These are phyloP conservation scores for Latheticus oryzae DNA, from an alignment of 2,888 invertebrate species.

Conservation along the genomic window DNA sequence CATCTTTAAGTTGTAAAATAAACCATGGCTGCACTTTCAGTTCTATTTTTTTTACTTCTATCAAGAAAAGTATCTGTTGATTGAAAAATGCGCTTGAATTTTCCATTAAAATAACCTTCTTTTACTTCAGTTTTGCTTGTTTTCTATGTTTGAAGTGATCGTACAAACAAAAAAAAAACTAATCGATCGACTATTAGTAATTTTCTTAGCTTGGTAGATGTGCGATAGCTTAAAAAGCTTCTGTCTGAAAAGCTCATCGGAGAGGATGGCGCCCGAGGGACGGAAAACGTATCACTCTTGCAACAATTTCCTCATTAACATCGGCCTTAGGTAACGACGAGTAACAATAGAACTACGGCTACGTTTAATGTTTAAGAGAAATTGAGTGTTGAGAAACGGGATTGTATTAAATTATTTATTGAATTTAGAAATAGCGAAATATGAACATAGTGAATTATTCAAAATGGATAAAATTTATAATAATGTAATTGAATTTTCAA, in stretches of 20 bases:
- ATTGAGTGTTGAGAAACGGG: constrained; percentile 14
- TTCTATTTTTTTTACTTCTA: too few relatives aligned
- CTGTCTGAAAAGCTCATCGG: constrained; percentile 20
- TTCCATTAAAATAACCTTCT: too few relatives aligned
- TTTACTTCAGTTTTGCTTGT: too few relatives aligned
- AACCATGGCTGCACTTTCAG: too few relatives aligned
- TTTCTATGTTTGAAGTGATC: too few relatives aligned
- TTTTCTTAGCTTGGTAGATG: constrained; percentile 25
- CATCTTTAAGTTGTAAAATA: too few relatives aligned
- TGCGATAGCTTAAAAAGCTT: constrained; percentile 25
- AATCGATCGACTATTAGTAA: constrained; percentile 6
- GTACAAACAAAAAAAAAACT: constrained; percentile 6
- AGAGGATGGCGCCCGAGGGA: constrained; percentile 30
- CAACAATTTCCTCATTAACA: constrained; percentile 38
- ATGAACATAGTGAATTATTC: too few relatives aligned
- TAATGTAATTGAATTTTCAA: too few relatives aligned
- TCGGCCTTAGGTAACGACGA: constrained; percentile 30
- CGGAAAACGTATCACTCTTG: constrained; percentile 32
- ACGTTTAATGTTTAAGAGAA: constrained; percentile 15
- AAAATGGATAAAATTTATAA: too few relatives aligned
- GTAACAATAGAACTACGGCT: constrained; percentile 25
- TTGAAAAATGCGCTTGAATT: too few relatives aligned
- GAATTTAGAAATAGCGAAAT: not conserved
- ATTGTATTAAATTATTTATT: constrained; percentile 12
- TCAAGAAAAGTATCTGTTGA: too few relatives aligned